Base-by-base conservation (phyloP, 1,140 invertebrate species). In the Drosophila triauraria region DNA sequence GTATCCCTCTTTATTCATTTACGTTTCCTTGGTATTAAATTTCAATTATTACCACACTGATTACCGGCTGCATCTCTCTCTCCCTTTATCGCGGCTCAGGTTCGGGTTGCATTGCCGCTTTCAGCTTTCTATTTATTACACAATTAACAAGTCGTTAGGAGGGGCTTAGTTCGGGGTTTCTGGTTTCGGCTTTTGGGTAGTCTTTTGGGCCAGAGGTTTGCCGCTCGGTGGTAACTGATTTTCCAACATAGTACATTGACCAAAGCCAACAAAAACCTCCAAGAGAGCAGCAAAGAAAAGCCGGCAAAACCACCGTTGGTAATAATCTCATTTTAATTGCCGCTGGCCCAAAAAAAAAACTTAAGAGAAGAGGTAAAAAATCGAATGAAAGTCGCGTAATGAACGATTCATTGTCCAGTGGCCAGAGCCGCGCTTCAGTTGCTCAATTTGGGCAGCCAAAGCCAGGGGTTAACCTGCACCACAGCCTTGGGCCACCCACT, bases 81-180 rank as follows among this genome's bases (percentile, higher is more conserved):
- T 51, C 40, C 23, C 56, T 53, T n/a, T 72, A 42, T 72, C 42
- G 44, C 30, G 46, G 63, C 44, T 69, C 63, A 25, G 48, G 40
- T 76, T 48, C 17, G 42, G 59, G 59, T 64, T 64, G 44, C 69
- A 75, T 65, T 77, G 61, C 63, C 51, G 78, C 74, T 70, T 82
- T 79, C 76, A 51, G 82, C 83, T 87, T 87, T 87, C 83, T 88
- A 87, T 88, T 88, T 83, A 87, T 88, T 88, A 78, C 83, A 87
- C 83, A 87, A 87, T 87, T 87, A 87, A 87, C 83, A 88, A 87
- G 71, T 87, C 83, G 83, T 88, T 87, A 87, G 78, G 67, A 64
- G 64, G 59, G 59, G 63, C 27, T 63, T 47, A 63, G 53, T 63
- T 65, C 64, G 81, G 60, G 63, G 42, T 75, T 78, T 78, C 67